Conservation (phyloP, 2,797 vertebrate species). For the Pantherophis alleghaniensis region DNA sequence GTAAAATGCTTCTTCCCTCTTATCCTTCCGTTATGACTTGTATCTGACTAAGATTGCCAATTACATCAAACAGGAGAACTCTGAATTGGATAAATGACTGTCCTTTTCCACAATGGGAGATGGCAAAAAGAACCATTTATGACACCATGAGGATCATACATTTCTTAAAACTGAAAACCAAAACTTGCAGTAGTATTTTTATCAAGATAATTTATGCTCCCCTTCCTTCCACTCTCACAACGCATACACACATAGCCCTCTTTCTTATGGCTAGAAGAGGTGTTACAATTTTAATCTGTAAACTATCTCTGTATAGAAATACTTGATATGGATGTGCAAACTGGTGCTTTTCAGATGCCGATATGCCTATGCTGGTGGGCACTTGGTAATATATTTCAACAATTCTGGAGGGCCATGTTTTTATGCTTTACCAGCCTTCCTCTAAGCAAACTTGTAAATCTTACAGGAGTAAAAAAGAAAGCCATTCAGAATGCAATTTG, state of each 20-base stretch:
- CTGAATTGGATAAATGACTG: not conserved
- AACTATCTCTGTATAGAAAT: not conserved
- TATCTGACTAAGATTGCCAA: not conserved
- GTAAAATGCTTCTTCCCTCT: not conserved
- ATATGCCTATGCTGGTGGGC: not conserved
- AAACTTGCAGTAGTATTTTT: not conserved
- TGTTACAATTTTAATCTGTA: not conserved
- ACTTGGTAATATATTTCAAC: not conserved
- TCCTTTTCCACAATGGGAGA: not conserved
- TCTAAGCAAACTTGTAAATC: not conserved
- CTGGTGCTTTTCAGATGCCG: not conserved
- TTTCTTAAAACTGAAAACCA: not conserved
- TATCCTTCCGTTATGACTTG: not conserved
- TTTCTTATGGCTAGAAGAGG: not conserved
- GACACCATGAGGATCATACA: not conserved
- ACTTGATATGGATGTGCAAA: not conserved
- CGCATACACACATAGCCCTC: not conserved
- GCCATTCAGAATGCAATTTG: not conserved
- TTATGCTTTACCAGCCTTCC: too few species aligned
- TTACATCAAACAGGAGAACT: not conserved
- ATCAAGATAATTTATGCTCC: not conserved
- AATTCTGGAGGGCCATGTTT: not conserved
- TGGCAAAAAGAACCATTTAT: not conserved
- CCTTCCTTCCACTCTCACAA: not conserved
- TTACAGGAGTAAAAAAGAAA: not conserved